Evolutionary conservation across 2,888 invertebrate species (phyloP).

Genomic region (Drosophila quasianomalipes): DNA sequence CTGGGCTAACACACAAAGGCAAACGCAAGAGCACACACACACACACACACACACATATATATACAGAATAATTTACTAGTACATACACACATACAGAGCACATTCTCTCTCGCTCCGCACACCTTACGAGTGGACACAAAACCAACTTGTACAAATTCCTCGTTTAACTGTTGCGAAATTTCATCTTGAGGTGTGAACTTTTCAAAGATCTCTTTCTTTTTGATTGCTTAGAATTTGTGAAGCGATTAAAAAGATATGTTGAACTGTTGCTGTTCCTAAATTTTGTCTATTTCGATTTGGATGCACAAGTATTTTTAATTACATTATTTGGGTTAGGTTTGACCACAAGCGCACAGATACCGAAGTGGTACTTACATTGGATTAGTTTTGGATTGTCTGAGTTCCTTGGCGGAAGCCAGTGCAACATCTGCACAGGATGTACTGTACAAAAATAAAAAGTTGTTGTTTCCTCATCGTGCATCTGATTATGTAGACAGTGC

Average conservation of each 20-base stretch:
- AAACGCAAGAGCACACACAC: conserved; percentile 6
- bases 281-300: neutral
- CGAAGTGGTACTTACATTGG: neutral
- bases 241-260: neutral
- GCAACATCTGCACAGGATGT: too few species aligned
- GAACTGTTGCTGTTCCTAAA: neutral
- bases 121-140: conserved; percentile 29
- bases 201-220: neutral
- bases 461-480: neutral
- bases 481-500: neutral
- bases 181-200: neutral
- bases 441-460: neutral
- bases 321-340: neutral
- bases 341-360: neutral
- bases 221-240: neutral
- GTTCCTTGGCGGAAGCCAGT: neutral
- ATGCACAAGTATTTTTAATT: neutral
- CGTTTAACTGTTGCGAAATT: conserved; percentile 4
- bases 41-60: conserved; percentile 3
- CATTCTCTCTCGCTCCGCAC: conserved; percentile 7
- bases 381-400: neutral
- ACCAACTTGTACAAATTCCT: conserved; percentile 4
- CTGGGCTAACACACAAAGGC: conserved; percentile 8
- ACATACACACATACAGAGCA: conserved; percentile 2
- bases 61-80: conserved; percentile 10